Percentiles rank a stretch among this genome's conserved stretches.
Conservation (phyloP, 1,140 invertebrate species). For the Brachionus calyciflorus region DNA sequence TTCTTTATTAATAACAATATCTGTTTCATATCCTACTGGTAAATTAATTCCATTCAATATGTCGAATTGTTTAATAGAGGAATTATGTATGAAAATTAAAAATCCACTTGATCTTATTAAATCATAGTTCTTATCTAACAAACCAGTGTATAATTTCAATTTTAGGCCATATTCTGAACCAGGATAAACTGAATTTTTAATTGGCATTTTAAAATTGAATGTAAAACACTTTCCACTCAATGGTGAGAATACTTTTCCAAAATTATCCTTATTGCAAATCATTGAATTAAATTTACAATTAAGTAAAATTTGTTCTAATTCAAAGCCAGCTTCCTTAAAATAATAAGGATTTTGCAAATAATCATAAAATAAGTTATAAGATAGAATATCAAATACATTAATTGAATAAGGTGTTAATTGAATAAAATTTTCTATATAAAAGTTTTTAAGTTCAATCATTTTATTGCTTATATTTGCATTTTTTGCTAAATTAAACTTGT, state of each 20-base stretch:
- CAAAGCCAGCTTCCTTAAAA: not conserved
- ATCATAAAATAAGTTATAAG: not conserved
- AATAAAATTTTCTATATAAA: not conserved
- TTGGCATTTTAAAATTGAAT: not conserved
- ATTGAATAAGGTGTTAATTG: not conserved
- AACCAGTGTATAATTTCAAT: not conserved
- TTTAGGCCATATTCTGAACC: not conserved
- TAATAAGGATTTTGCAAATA: no score
- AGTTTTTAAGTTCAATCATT: not conserved
- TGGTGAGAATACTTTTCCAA: not conserved
- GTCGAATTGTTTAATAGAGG: not conserved
- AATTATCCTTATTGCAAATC: not conserved
- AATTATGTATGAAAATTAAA: slow-evolving; percentile 5
- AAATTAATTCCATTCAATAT: not conserved
- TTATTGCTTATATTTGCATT: not conserved
- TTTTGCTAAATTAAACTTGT: not conserved
- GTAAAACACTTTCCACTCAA: not conserved
- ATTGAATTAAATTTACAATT: not conserved
- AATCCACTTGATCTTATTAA: not conserved
- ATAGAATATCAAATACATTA: not conserved
- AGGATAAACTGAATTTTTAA: not conserved
- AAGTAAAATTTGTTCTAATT: not conserved
- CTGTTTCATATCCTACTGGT: not conserved
- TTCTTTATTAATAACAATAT: not conserved
- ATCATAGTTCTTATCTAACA: not conserved